Base-by-base conservation (phyloP, 2,888 invertebrate genomes). In the Sphecodes monilicornis region DNA sequence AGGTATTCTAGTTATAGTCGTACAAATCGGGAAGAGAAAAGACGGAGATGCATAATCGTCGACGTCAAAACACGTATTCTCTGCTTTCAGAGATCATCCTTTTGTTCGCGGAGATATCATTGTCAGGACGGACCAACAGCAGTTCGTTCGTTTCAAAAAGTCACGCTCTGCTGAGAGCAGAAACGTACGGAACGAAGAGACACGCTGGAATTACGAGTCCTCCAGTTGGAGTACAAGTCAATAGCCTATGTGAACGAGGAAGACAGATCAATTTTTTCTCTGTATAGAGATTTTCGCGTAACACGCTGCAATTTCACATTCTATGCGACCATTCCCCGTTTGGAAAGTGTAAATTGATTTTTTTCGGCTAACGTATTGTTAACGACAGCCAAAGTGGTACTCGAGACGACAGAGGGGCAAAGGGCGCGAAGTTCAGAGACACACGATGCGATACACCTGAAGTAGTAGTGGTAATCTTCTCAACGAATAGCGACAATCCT, bases 71-170 rank as follows among this genome's bases (percentile, higher is more conserved):
- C 74, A 78, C 29, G 76, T 69, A 76, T 76, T 78, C 78, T 76
- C 73, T 75, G 82, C 86, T 85, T 82, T 85, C 80, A 79, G 60
- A 80, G 76, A 76, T 71, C 57, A 76, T 77, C 41, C 86, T 86
- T 86, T 86, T 85, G 86, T 85, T 80, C 80, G 64, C 54, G 13
- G 74, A 60, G 78, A 83, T 79, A 79, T 68, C 82, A 86, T 86
- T 86, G 82, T 86, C 69, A 54, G 18, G 3, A 71, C 46, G 69
- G 64, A 73, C 72, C 82, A 54, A 32, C 73, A 54, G 72, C 50
- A 75, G 79, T 74, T 74, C 74, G 82, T 76, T 60, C 78, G 64
- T 78, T 82, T 73, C 72, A 71, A 54, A 75, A 78, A 69, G 82
- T 86, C 80, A 82, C 76, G 86, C 78, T 85, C 70, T 72, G 85